A percentile compares a stretch with the other conserved stretches of the same genome.
Conservation (phyloP, 2,888 invertebrate species). For the Acanthopleura granulata region DNA sequence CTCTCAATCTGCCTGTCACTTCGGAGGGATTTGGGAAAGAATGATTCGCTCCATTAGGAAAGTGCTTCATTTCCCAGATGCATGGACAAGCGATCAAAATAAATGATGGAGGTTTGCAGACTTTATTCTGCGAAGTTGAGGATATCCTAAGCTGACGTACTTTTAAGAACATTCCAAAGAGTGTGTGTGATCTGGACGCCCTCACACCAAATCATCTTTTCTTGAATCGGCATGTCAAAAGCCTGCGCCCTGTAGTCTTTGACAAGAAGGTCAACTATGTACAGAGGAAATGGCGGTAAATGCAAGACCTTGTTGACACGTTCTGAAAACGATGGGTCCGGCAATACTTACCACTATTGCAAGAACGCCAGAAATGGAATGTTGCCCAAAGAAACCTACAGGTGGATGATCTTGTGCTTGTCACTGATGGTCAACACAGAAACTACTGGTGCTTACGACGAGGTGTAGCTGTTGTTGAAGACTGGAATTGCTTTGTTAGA, state of each 20-base stretch:
- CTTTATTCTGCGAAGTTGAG: conserved; percentile 33
- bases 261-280: conserved; percentile 28
- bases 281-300: conserved; percentile 31
- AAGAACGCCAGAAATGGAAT: too few relatives aligned
- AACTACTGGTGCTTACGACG: too few relatives aligned
- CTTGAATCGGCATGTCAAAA: conserved; percentile 3
- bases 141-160: conserved; percentile 30
- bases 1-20: conserved; percentile 31
- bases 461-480: too few relatives aligned
- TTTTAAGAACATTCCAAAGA: conserved; percentile 24
- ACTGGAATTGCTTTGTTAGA: too few relatives aligned
- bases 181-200: conserved; percentile 25
- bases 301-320: conserved; percentile 31
- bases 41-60: conserved; percentile 27
- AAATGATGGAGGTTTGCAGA: conserved; percentile 31
- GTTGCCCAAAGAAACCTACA: too few relatives aligned
- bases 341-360: too few relatives aligned
- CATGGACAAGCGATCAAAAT: conserved; percentile 21
- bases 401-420: too few relatives aligned
- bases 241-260: conserved; percentile 27
- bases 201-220: conserved; percentile 34
- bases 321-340: too few relatives aligned
- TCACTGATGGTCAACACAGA: too few relatives aligned
- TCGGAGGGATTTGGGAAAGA: conserved; percentile 35
- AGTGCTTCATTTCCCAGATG: conserved; percentile 22